These are phyloP conservation scores for Alosa sapidissima DNA, from an alignment of 2,797 vertebrate genomes.

Conservation along the genomic window DNA sequence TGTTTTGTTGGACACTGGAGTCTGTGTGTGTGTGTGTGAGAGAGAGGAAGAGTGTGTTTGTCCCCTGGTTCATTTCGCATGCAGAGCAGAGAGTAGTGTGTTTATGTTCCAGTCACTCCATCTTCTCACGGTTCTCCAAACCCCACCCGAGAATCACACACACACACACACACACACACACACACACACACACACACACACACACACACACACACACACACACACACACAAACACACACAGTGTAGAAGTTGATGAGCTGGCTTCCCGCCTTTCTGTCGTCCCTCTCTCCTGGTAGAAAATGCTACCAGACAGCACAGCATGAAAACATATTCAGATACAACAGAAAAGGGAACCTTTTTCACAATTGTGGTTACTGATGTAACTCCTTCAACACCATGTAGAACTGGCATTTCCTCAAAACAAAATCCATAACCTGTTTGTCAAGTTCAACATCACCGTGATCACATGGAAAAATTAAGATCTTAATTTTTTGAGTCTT, in stretches of 20 bases:
- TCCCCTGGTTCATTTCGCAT: background rate
- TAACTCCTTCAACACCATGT: background rate
- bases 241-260: constrained; percentile 16
- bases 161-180: background rate
- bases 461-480: background rate
- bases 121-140: constrained; percentile 16
- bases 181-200: background rate
- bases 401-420: background rate
- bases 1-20: background rate
- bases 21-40: background rate
- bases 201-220: background rate
- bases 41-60: background rate
- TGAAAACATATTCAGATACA: background rate
- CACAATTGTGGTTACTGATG: background rate
- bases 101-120: constrained; percentile 22
- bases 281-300: constrained; percentile 15
- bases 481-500: too few relatives aligned
- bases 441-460: background rate
- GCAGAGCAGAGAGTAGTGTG: constrained; percentile 14
- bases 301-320: background rate
- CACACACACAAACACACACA: constrained; percentile 25
- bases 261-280: background rate
- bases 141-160: constrained; percentile 7
- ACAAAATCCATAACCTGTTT: background rate
- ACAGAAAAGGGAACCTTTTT: background rate